Evolutionary conservation across 1,140 invertebrate genomes (phyloP), one percentile per base, ranked within the genome.

Genomic region (Dinoponera quadriceps): DNA sequence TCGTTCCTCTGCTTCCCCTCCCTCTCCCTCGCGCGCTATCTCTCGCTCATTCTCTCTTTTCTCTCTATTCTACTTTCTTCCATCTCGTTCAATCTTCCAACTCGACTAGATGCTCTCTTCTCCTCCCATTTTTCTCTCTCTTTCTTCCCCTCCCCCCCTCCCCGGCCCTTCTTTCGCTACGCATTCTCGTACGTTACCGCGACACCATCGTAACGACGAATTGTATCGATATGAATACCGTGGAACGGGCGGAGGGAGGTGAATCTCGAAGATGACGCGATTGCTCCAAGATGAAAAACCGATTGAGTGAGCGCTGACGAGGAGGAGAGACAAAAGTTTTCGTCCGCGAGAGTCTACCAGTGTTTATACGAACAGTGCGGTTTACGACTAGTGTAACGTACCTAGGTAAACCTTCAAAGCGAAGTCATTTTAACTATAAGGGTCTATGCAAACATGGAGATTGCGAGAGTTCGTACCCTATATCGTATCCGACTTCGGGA

Each of bases 21-120:
- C 7, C 1, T 49, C 55, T 20, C 59, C 63, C 78, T 54, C 54
- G 22, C 25, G 13, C 71, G 57, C 65, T 51, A 20, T n/a, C 69
- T 69, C 48, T 44, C 7, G 22, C 22, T 48, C 55, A 69, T 60
- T 59, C 29, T n/a, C 33, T 66, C 38, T 59, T 68, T 51, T 62
- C 44, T 78, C 81, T 85, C 71, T 48, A 59, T 74, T 82, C 59
- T 77, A 74, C 77, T 80, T 85, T 74, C 48, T 66, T 66, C 38
- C 62, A 51, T 62, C 57, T 69, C 66, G 7, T 66, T 44, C 65
- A 66, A 72, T 83, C 62, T 48, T 75, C 74, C 54, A 84, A 71
- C 44, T 85, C 78, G n/a, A 63, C 27, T 75, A 51, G 59, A 51
- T 71, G 65, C 63, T 54, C 71, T 80, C 77, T 27, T 38, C 49